These are phyloP conservation scores for Micrastur ruficollis DNA, from an alignment of 2,797 vertebrate species.

Conservation along the genomic window DNA sequence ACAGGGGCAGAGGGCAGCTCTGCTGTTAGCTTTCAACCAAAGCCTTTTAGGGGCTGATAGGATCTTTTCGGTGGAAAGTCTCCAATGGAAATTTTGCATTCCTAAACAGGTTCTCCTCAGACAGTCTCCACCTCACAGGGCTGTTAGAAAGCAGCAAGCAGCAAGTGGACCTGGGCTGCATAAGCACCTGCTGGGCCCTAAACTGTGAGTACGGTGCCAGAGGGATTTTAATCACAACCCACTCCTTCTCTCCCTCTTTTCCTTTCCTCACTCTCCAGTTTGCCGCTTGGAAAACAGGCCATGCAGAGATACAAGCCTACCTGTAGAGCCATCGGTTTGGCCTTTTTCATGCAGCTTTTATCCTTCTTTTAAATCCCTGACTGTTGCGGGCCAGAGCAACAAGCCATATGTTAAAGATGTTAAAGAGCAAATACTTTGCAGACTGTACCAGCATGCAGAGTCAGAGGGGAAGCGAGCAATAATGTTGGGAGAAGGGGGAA, in stretches of 20 bases:
- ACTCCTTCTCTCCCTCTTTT: no score
- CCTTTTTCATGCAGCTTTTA: not conserved
- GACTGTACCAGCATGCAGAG: not conserved
- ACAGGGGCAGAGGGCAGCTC: not conserved
- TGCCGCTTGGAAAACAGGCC: not conserved
- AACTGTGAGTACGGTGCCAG: accelerated
- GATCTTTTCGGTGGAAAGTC: not conserved
- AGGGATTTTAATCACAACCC: not conserved
- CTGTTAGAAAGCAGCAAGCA: not conserved
- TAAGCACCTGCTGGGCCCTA: not conserved
- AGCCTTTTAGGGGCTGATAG: not conserved
- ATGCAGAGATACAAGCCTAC: not conserved
- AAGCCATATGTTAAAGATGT: not conserved
- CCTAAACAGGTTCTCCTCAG: not conserved
- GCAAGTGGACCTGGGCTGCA: not conserved
- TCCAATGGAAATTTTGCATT: not conserved
- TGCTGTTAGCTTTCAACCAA: not conserved
- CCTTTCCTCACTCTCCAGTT: not conserved
- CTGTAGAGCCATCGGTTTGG: not conserved
- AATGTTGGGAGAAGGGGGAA: conserved; percentile 59
- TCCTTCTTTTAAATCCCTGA: not conserved
- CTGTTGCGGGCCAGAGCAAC: not conserved
- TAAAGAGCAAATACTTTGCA: conserved; percentile 1
- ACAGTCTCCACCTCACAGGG: not conserved
- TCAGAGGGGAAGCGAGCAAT: conserved; percentile 9